A percentile compares a stretch with the other conserved stretches of the same genome.
Evolutionary conservation across 2,797 vertebrate species (phyloP).

Genomic region (Simalia tracyae): DNA sequence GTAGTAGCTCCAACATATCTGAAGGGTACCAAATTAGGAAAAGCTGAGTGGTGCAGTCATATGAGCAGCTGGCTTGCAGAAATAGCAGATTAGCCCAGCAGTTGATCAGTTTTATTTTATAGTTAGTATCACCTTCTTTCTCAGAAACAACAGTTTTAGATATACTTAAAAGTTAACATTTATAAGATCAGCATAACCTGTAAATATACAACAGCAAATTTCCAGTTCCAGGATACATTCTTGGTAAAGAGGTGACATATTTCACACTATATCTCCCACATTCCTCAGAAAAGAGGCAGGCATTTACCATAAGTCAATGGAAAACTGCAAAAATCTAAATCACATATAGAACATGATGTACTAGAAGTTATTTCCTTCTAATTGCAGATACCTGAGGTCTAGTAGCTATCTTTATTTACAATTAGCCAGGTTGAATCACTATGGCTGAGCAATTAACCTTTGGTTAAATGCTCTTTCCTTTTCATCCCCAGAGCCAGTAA

Average conservation of each 20-base stretch:
- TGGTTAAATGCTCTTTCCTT: not conserved
- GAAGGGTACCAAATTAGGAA: not conserved
- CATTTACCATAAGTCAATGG: not conserved
- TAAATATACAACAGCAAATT: not conserved
- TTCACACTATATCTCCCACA: not conserved
- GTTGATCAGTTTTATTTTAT: not conserved
- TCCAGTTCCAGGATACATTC: not conserved
- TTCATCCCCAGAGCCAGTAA: not conserved
- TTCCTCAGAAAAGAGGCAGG: not conserved
- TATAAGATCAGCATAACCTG: not conserved
- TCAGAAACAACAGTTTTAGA: not conserved
- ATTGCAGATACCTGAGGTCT: not conserved
- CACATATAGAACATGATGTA: not conserved
- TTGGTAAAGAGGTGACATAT: not conserved
- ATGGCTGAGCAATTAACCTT: not conserved
- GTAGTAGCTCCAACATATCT: not conserved
- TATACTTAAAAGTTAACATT: not conserved
- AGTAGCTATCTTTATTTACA: not conserved
- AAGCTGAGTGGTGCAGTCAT: not conserved
- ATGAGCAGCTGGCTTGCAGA: not conserved
- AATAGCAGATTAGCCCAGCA: not conserved
- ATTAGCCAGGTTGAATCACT: not conserved
- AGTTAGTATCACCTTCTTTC: not conserved
- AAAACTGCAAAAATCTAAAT: not conserved
- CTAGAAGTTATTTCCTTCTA: not conserved